Percentiles rank a stretch among this genome's conserved stretches.
Conservation (phyloP, 2,888 invertebrate genomes). For the Acheta domesticus region DNA sequence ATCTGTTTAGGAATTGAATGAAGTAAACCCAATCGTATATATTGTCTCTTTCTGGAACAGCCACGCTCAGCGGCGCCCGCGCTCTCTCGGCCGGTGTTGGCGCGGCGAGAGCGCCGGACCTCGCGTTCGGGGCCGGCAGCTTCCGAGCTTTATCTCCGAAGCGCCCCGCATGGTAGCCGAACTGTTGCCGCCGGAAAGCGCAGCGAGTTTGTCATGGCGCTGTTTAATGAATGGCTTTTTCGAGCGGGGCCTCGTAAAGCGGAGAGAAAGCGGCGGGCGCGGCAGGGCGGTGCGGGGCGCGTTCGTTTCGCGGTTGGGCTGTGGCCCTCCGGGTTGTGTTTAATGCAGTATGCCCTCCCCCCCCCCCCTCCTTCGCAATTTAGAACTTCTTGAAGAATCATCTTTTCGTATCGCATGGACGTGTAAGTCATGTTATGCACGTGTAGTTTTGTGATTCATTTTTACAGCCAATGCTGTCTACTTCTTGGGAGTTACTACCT, state of each 20-base stretch:
- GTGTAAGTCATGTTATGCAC: too few relatives aligned
- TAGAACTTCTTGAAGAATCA: too few relatives aligned
- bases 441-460: too few relatives aligned
- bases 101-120: too few relatives aligned
- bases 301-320: too few relatives aligned
- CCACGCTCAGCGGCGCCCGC: neutral
- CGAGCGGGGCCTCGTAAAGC: neutral
- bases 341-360: too few relatives aligned
- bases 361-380: too few relatives aligned
- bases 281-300: neutral
- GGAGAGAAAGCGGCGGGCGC: neutral
- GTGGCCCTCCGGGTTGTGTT: too few relatives aligned
- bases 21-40: constrained; percentile 10
- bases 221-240: neutral
- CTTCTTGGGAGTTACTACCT: too few relatives aligned
- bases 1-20: constrained; percentile 18
- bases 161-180: neutral
- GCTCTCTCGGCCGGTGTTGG: too few relatives aligned
- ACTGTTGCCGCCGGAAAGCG: constrained; percentile 1
- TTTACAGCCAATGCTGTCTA: too few relatives aligned
- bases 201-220: neutral
- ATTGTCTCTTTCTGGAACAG: constrained; percentile 18
- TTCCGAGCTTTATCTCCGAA: constrained; percentile 5
- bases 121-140: neutral
- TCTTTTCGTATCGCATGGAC: too few relatives aligned